Base-by-base conservation (phyloP, 2,797 vertebrate genomes). In the Arnoldichthys spilopterus region DNA sequence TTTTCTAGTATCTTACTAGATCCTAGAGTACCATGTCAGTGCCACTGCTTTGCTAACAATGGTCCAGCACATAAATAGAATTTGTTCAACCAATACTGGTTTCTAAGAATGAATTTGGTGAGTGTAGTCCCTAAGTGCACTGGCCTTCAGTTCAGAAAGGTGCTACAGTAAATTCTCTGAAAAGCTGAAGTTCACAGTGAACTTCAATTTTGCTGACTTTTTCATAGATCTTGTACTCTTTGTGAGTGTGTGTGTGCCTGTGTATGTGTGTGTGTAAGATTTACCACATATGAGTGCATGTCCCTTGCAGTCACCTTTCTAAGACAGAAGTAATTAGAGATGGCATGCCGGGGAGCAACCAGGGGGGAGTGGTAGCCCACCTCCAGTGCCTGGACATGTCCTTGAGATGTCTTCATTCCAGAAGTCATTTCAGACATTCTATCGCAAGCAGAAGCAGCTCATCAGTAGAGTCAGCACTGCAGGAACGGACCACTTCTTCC, bases 381-480 rank as follows among this genome's bases (percentile, higher is more conserved):
- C 76, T 79, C 72, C 63, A 81, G 68, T 40, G 43, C 37, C 45
- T 76, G 74, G 84, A 83, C 82, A 82, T 88, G 94, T 92, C 93
- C 94, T 96, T 96, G 93, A 95, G 93, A 94, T 53, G 88, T 94
- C 93, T 95, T 94, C 91, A 93, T 94, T 82, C 83, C 63, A 88
- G 85, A 85, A 81, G 83, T 84, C 76, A 73, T 70, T 74, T 79
- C 24, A 77, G 45, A 76, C 61, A 69, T 78, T 72, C 76, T 37
- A 18, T 64, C 37, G 26, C 78, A n/a, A 64, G 58, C 72, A 69
- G 62, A 75, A 43, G 73, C 73, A 68, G 68, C 89, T 86, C 88
- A 91, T 66, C 78, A 78, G 84, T 88, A 85, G 80, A 79, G 67
- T 91, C 89, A 92, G 85, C 85, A 86, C 68, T 87, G 82, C 67